Base-by-base conservation (phyloP, 2,888 invertebrate species). In the Helicoverpa assulta region DNA sequence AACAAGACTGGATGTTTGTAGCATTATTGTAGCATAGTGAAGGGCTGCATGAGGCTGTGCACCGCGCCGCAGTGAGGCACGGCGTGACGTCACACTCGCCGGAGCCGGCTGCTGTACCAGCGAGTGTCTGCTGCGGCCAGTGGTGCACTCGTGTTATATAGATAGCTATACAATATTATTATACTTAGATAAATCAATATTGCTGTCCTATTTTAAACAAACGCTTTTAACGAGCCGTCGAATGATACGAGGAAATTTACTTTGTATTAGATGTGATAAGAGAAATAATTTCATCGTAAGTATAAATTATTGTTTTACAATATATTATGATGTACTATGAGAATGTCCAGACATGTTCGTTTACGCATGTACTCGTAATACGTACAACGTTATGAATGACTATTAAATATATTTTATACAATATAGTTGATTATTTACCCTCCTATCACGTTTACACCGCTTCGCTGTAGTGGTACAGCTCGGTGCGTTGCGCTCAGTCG, bases 321-420 rank as follows among this genome's bases (percentile, higher is more conserved):
- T 63, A 59, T 55, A 57, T 33, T 60, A 61, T 64, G 16, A 26
- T 16, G 53, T 53, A 60, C 72, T 70, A 51, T 59, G 67, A 62
- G 12, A 43, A 60, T 37, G 63, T 70, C 63, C 33, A 65, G 19
- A 74, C 63, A 54, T 70, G 76, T 56, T 58, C 58, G 65, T 64
- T 59, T 54, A 63, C 66, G 68, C 67, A 43, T 53, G 82, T 81
- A 56, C 61, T 57, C 68, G 77, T 64, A 60, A 62, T 58, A 54
- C 57, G 50, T 65, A 58, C 81, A 61, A 76, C 60, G 80, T 68
- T 78, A 74, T 71, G 29, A 78, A 71, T 60, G 61, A 76, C 62
- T 68, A 81, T 70, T 77, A 85, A 84, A 83, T 80, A 85, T 80
- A 85, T 85, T 84, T 84, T 82, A 66, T 77, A 85, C 70, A 77